Base-by-base conservation (phyloP, 2,797 vertebrate species). In the Pampus argenteus region DNA sequence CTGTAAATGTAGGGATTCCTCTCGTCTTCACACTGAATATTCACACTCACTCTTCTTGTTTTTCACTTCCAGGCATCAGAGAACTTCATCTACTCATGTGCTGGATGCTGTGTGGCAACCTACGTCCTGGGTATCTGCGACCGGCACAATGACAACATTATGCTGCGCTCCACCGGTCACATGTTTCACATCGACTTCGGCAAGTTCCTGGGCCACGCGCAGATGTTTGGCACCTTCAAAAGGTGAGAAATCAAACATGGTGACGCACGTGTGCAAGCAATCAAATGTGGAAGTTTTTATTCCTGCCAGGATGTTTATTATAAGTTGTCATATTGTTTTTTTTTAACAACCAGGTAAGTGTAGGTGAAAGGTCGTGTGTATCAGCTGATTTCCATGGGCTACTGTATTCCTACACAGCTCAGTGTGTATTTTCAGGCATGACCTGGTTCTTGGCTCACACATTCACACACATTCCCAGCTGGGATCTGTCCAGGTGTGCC, bases 161-260 rank as follows among this genome's bases (percentile, higher is more conserved):
- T 99, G 98, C 95, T 99, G 61, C 95, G 97, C 79, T 96, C 95
- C 91, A 98, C 96, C 0, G 98, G 98, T 28, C 98, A 99, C 84
- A 99, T 99, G 97, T 99, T 99, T 91, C 98, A 99, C 90, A 99
- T 99, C 14, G 98, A 99, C 91, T 99, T 99, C 0, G 97, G 98
- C 36, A 99, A 99, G 83, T 99, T 99, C 89, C 71, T 99, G 84
- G 98, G 98, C 54, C 98, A 99, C 40, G 97, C 98, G 0, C 98
- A 99, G 81, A 99, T 99, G 97, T 98, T 99, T 77, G 98, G 98
- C 71, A 98, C 95, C 92, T 98, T 99, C 84, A 99, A 96, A 94
- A 98, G 98, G 98, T 98, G 90, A 85, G n/a, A 28, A 25, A 29
- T 45, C 50, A 6, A 3, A 52, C 14, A 6, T 25, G 31, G 20